These are phyloP conservation scores for Drosophila ironensis DNA, from an alignment of 1,140 invertebrate genomes.

Conservation along the genomic window DNA sequence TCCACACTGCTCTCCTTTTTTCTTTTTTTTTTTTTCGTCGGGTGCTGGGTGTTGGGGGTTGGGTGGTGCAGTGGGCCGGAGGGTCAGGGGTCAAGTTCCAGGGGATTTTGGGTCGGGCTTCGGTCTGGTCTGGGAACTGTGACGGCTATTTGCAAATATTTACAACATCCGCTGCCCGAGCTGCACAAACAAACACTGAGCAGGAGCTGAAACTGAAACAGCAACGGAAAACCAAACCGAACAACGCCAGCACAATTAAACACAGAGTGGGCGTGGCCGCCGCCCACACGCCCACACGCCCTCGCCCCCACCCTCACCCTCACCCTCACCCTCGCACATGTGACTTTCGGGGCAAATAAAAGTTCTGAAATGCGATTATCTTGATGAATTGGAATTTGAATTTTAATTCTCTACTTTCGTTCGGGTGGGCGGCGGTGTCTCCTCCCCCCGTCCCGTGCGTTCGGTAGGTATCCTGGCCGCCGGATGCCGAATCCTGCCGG, in stretches of 20 bases:
- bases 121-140: conserved; percentile 30
- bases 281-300: no score
- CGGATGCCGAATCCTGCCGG: background rate
- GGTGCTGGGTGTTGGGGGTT: background rate
- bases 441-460: background rate
- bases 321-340: conserved; percentile 18
- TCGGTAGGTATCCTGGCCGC: background rate
- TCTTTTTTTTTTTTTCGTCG: no score
- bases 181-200: conserved; percentile 53
- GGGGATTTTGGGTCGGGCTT: conserved; percentile 11
- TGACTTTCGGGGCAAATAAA: conserved; percentile 70
- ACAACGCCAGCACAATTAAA: conserved; percentile 21
- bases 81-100: background rate
- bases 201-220: no score
- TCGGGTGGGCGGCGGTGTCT: background rate
- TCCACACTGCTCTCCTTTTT: background rate
- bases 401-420: conserved; percentile 73
- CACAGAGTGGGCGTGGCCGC: no score
- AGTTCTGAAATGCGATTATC: conserved; percentile 81
- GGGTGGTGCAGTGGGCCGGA: background rate
- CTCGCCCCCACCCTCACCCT: no score
- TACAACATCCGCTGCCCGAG: conserved; percentile 68
- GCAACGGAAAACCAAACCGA: background rate
- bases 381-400: conserved; percentile 81
- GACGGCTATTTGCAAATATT: conserved; percentile 74